Evolutionary conservation across 1,140 invertebrate genomes (phyloP), one percentile per base, ranked within the genome.

Genomic region (Dryas iulia): DNA sequence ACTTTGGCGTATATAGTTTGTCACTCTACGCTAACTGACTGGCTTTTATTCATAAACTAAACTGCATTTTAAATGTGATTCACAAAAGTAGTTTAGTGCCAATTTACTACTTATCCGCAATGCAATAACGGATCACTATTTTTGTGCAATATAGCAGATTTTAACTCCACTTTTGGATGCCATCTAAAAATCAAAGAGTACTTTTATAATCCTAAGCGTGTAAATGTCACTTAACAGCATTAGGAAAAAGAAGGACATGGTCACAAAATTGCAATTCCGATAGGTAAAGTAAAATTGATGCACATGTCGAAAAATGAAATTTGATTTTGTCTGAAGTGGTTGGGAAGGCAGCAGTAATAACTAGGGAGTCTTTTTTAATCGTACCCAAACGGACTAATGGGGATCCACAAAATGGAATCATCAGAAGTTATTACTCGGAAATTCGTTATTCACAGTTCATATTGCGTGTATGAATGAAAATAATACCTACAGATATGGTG

Each of bases 251-350:
- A 1, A 7, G 6, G 21, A 47, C 18, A 10, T 47, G n/a, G 6
- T 18, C 5, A 8, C 18, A 47, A 47, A 47, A 10, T 2, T 1
- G 7, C 11, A 11, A 25, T 54, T 54, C 24, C 53, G 24, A 24
- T 25, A 12, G 12, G 21, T 25, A 25, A 54, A 47, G 18, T 3
- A 3, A 47, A 54, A 54, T 12, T 54, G 39, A 47, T 47, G 39
- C 53, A 54, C 53, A 12, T 8, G 53, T 54, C 53, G 21, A 54
- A 54, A 54, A 26, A 54, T 54, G 53, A 25, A 54, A 54, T 54
- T 54, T 54, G 53, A 54, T 54, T 54, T 54, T 54, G 53, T 54
- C 53, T 54, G 53, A 54, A 54, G 53, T 54, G 53, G 53, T 54
- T 25, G n/a, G 53, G 53, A 54, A 54, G 53, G 53, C 53, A 24